Conservation (phyloP, 1,140 invertebrate genomes). For the Scaptomyza hsui region DNA sequence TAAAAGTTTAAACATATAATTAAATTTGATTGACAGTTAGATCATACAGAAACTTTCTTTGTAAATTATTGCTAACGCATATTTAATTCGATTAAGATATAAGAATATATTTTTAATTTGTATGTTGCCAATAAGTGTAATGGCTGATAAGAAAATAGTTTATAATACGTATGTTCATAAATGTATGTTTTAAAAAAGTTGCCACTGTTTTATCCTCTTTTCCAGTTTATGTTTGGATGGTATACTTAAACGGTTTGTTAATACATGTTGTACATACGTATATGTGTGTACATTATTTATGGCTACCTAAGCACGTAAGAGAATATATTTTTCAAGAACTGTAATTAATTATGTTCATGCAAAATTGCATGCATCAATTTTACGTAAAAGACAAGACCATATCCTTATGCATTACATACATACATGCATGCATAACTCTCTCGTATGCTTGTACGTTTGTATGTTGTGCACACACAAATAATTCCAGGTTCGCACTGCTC, state of each 20-base stretch:
- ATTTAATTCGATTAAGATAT: not conserved
- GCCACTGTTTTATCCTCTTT: not conserved
- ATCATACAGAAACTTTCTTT: not conserved
- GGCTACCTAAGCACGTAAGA: too few relatives aligned
- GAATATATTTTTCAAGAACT: not conserved
- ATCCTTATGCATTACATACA: not conserved
- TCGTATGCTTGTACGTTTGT: not conserved
- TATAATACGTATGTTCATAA: too few relatives aligned
- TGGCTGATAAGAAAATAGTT: too few relatives aligned
- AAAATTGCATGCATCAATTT: not conserved
- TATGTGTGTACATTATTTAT: too few relatives aligned
- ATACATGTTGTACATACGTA: not conserved
- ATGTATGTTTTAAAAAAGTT: not conserved
- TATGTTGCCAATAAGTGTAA: too few relatives aligned
- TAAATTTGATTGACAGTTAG: not conserved
- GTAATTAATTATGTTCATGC: constrained; percentile 1
- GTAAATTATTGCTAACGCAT: not conserved
- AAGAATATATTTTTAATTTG: not conserved
- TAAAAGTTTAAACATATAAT: not conserved
- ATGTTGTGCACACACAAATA: not conserved
- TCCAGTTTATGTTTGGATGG: not conserved
- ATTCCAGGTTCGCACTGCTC: constrained; percentile 1
- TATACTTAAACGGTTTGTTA: not conserved
- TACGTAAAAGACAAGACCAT: not conserved
- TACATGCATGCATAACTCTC: not conserved